Conservation (phyloP, 2,797 vertebrate species). For the Epinephelus malabaricus region DNA sequence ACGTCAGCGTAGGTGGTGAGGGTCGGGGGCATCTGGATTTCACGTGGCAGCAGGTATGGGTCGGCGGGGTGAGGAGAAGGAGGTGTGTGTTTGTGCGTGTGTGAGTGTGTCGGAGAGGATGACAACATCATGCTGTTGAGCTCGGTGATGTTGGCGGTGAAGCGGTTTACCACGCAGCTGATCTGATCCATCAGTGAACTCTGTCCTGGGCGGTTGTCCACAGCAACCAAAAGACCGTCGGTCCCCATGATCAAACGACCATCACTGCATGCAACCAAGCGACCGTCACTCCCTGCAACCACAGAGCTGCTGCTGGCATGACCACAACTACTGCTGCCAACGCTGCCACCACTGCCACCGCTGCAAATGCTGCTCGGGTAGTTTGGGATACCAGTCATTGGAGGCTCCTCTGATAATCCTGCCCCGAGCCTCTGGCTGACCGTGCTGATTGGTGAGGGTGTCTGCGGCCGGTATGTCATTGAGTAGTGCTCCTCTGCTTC, state of each 20-base stretch:
- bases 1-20: conserved; percentile 96
- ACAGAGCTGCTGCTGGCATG: conserved; percentile 61
- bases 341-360: conserved; percentile 68
- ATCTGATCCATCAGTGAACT: conserved; percentile 98
- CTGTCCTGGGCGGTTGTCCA: conserved; percentile 78
- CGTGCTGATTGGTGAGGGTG: conserved; percentile 95
- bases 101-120: conserved; percentile 80
- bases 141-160: conserved; percentile 96
- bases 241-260: conserved; percentile 18
- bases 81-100: conserved; percentile 76
- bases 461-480: conserved; percentile 88
- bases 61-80: conserved; percentile 77
- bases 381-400: conserved; percentile 52
- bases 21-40: conserved; percentile 91
- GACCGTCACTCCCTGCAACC: conserved; percentile 53
- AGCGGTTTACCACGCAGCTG: conserved; percentile 96
- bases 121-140: conserved; percentile 97
- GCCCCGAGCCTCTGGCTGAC: conserved; percentile 88
- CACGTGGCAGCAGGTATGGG: conserved; percentile 90
- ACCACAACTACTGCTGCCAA: conserved; percentile 69
- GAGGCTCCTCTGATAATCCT: conserved; percentile 67
- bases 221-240: conserved; percentile 55
- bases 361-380: conserved; percentile 76
- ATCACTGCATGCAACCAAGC: conserved; percentile 32
- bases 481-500: conserved; percentile 92